Evolutionary conservation across 2,113 vertebrate genomes (phyloP).

Genomic region (Ameiurus melas): DNA sequence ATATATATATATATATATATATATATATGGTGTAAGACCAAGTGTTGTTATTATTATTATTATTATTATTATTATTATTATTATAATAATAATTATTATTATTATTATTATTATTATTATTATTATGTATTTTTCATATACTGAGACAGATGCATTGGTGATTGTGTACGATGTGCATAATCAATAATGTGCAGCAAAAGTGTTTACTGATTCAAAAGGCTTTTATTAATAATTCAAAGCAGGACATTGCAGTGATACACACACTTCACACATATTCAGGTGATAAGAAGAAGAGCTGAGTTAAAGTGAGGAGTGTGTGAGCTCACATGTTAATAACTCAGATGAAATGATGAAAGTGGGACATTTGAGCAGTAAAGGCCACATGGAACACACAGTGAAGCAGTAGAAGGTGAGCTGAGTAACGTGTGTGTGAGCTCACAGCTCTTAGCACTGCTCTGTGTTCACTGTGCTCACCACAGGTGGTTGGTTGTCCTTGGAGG

Average conservation of each 20-base stretch:
- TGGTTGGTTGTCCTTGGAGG: too few species aligned
- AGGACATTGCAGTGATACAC: background rate
- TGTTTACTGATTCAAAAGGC: background rate
- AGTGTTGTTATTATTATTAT: too few species aligned
- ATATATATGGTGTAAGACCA: too few species aligned
- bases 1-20: too few species aligned
- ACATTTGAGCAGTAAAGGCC: background rate
- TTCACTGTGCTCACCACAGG: too few species aligned
- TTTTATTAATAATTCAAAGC: conserved; percentile 6
- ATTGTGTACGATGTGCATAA: background rate
- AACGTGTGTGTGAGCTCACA: too few species aligned
- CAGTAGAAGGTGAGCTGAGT: too few species aligned
- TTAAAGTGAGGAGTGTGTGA: background rate
- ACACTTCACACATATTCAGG: background rate
- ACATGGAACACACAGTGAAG: conserved; percentile 7
- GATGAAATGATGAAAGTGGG: background rate
- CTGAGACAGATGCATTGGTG: background rate
- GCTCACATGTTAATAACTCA: background rate
- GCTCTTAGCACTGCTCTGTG: too few species aligned
- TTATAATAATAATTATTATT: too few species aligned
- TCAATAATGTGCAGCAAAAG: background rate
- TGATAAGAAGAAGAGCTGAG: background rate
- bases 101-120: background rate
- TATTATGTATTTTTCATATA: background rate
- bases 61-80: too few species aligned